phyloP scores from a whole-genome alignment of 1,140 invertebrate species.

The Papilio dardanus region DNA sequence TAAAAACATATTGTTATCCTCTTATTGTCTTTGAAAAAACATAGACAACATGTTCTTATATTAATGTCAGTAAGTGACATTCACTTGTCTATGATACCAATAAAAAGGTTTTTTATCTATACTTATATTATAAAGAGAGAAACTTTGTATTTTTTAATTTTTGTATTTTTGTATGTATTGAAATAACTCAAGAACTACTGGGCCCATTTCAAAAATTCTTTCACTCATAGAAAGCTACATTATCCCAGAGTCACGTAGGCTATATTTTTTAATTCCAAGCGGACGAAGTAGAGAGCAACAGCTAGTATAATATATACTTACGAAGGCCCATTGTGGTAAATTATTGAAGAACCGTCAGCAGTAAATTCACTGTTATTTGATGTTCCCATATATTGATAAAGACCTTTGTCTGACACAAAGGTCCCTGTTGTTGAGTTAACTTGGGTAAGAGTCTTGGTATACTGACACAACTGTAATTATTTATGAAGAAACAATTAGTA shows the following conservation, averaged over 20 bases:
- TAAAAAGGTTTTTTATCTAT: constrained; percentile 19
- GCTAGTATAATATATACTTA: constrained; percentile 62
- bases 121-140: no score
- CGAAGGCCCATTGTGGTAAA: constrained; percentile 68
- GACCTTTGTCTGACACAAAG: constrained; percentile 49
- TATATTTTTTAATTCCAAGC: no score
- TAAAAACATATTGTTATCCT: not conserved
- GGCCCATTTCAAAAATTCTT: no score
- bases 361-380: constrained; percentile 57
- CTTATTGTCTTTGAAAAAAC: not conserved
- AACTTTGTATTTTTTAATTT: no score
- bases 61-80: no score
- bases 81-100: not conserved
- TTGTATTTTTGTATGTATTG: no score
- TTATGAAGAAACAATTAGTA: constrained; percentile 19
- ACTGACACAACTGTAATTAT: constrained; percentile 64
- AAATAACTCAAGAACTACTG: no score
- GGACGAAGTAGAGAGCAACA: no score
- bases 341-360: constrained; percentile 61
- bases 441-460: constrained; percentile 49
- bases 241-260: no score
- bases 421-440: constrained; percentile 45
- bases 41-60: not conserved
- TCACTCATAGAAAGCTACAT: no score
- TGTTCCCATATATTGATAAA: constrained; percentile 61